A percentile compares a stretch with the other conserved stretches of the same genome.
These are phyloP conservation scores for Spongia lamella DNA, from an alignment of 37 sponge, comb jelly and placozoan genomes.

Conservation along the genomic window DNA sequence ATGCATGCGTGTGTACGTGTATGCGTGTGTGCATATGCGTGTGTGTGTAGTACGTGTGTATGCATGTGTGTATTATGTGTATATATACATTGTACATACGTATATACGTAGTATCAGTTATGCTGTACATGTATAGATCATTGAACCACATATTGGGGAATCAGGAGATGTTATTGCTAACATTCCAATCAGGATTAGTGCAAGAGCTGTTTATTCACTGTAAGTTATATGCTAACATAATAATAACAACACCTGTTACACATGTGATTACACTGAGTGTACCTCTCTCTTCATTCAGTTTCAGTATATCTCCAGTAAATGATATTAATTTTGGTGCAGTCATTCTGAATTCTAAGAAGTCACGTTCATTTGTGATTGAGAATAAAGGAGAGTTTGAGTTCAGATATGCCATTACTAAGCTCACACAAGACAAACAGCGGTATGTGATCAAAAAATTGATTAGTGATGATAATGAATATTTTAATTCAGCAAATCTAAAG, in stretches of 20 bases:
- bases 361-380: slow-evolving; percentile 75
- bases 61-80: too few species aligned
- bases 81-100: too few species aligned
- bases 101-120: too few species aligned
- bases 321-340: slow-evolving; percentile 94
- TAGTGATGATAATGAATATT: too few species aligned
- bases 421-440: slow-evolving; percentile 18
- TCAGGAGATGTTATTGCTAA: slow-evolving; percentile 92
- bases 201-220: slow-evolving; percentile 87
- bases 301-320: slow-evolving; percentile 73
- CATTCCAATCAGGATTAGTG: slow-evolving; percentile 87
- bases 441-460: too few species aligned
- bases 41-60: too few species aligned
- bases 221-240: slow-evolving; percentile 14
- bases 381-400: slow-evolving; percentile 97
- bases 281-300: slow-evolving; percentile 30
- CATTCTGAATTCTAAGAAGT: slow-evolving; percentile 62
- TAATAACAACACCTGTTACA: neutral
- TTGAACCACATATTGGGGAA: slow-evolving; percentile 85
- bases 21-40: too few species aligned
- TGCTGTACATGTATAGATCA: slow-evolving; percentile 49
- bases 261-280: neutral
- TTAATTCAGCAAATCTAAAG: slow-evolving; percentile 14
- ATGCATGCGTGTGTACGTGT: too few species aligned
- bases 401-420: slow-evolving; percentile 87